Evolutionary conservation across 2,113 vertebrate species (phyloP).

Genomic region (Istiophorus platypterus): DNA sequence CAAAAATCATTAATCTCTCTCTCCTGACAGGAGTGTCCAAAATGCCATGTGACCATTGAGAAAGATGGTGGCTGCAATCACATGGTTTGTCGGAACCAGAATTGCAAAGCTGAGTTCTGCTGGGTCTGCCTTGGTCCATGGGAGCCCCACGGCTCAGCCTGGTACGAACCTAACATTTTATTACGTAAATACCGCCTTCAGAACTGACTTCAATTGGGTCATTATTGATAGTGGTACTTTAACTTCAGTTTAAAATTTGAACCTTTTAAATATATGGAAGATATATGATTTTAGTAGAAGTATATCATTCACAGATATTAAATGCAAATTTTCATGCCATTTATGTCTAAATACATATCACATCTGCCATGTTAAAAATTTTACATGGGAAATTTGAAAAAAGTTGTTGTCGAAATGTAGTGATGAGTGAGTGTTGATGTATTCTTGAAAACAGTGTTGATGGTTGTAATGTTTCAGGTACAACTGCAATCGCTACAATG

Average conservation of each 20-base stretch:
- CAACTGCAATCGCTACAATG: constrained; percentile 99
- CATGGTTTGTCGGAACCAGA: constrained; percentile 99
- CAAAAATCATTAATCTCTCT: not conserved
- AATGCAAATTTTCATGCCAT: not conserved
- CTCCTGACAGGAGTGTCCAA: constrained; percentile 94
- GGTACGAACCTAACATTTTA: no score
- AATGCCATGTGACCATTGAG: constrained; percentile 99
- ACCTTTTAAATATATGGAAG: not conserved
- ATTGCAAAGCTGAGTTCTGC: constrained; percentile 99
- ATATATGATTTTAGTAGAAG: not conserved
- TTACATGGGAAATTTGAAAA: not conserved
- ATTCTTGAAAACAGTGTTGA: not conserved
- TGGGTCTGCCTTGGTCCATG: constrained; percentile 99
- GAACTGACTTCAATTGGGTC: not conserved
- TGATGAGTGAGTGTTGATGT: not conserved
- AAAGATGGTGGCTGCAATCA: constrained; percentile 99
- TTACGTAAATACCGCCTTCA: no score
- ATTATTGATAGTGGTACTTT: not conserved
- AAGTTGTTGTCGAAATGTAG: not conserved
- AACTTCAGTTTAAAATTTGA: not conserved
- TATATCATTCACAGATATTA: not conserved
- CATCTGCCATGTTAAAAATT: not conserved
- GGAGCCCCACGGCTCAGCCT: constrained; percentile 99
- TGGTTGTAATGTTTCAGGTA: constrained; percentile 86
- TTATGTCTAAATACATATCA: not conserved